These are phyloP conservation scores for Pandemis heparana DNA, from an alignment of 2,888 invertebrate genomes.

Conservation along the genomic window DNA sequence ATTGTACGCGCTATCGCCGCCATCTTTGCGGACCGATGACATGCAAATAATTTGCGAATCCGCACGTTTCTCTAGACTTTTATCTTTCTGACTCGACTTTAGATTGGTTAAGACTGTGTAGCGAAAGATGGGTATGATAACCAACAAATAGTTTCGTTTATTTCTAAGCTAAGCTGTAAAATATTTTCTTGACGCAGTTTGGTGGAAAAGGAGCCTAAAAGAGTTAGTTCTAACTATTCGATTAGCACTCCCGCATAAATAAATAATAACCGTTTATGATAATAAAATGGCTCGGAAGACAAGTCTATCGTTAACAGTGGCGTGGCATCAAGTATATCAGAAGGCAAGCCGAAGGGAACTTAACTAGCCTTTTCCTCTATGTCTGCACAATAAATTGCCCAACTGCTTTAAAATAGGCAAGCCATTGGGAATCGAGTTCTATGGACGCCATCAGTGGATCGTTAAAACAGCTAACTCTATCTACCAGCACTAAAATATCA, in stretches of 20 bases:
- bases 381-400: too few relatives aligned
- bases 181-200: not conserved
- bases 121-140: not conserved
- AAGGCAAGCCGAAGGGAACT: too few relatives aligned
- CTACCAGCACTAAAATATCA: slow-evolving; percentile 9
- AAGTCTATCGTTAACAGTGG: too few relatives aligned
- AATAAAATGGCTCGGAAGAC: not conserved
- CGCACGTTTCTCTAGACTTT: not conserved
- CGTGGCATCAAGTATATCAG: too few relatives aligned
- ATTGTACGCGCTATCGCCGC: slow-evolving; percentile 34
- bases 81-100: not conserved
- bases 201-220: not conserved
- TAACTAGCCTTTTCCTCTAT: too few relatives aligned
- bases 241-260: not conserved
- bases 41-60: slow-evolving; percentile 17
- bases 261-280: not conserved
- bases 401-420: too few relatives aligned
- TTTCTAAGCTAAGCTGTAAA: not conserved
- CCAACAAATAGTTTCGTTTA: not conserved
- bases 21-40: slow-evolving; percentile 29
- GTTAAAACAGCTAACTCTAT: not conserved
- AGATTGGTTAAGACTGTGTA: too few relatives aligned
- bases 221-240: not conserved
- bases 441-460: too few relatives aligned
- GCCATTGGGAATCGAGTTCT: too few relatives aligned